These are phyloP conservation scores for Bryconaethiops microstoma DNA, from an alignment of 2,797 vertebrate species.

Conservation along the genomic window DNA sequence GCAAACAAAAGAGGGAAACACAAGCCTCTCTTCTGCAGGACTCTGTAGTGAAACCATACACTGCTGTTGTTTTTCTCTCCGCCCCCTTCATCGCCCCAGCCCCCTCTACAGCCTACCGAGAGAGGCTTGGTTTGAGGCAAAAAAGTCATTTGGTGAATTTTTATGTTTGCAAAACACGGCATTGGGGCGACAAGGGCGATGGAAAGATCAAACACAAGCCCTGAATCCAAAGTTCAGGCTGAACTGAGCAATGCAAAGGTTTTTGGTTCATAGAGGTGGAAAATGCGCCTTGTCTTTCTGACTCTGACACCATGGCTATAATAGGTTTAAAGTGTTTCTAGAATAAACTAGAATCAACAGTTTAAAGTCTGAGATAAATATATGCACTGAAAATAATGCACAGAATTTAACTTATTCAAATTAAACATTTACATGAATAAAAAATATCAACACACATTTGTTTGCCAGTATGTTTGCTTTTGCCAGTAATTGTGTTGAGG, in stretches of 20 bases:
- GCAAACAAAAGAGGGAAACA: slow-evolving; percentile 50
- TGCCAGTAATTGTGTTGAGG: background rate
- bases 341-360: background rate
- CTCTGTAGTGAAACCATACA: slow-evolving; percentile 63
- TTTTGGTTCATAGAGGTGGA: slow-evolving; percentile 16
- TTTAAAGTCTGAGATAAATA: background rate
- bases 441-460: background rate
- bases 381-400: background rate
- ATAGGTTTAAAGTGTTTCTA: slow-evolving; percentile 19
- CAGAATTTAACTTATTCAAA: background rate
- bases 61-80: slow-evolving; percentile 45
- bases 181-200: slow-evolving; percentile 22
- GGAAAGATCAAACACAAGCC: slow-evolving; percentile 41
- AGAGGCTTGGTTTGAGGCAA: slow-evolving; percentile 52
- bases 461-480: background rate
- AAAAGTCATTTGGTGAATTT: slow-evolving; percentile 56
- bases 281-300: slow-evolving; percentile 24
- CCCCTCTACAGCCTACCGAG: slow-evolving; percentile 42
- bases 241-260: slow-evolving; percentile 20
- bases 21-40: slow-evolving; percentile 53
- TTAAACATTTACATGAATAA: background rate
- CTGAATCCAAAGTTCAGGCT: slow-evolving; percentile 52
- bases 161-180: slow-evolving; percentile 63
- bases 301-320: slow-evolving; percentile 40
- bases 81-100: slow-evolving; percentile 46